These are phyloP conservation scores for Malurus cyaneus DNA, from an alignment of 2,113 vertebrate genomes.

Conservation along the genomic window DNA sequence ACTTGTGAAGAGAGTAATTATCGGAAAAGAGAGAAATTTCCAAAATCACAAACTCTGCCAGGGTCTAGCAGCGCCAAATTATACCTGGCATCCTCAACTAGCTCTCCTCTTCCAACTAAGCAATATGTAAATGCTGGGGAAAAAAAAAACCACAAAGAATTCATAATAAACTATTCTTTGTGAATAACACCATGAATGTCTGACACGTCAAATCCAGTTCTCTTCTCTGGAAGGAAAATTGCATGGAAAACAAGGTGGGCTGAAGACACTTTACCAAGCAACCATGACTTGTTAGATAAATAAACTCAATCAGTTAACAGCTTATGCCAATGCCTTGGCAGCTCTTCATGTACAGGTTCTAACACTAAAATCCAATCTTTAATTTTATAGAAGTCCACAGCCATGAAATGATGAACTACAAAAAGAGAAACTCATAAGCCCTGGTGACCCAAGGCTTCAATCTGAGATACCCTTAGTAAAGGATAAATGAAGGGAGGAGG, in stretches of 20 bases:
- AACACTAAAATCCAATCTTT: neutral
- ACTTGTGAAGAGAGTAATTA: neutral
- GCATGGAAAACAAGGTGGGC: neutral
- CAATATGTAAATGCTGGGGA: neutral
- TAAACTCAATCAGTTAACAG: neutral
- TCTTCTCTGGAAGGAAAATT: neutral
- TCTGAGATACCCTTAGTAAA: neutral
- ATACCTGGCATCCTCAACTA: neutral
- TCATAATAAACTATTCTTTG: neutral
- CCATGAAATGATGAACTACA: neutral
- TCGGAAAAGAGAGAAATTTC: neutral
- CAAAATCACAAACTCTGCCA: neutral
- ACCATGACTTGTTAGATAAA: neutral
- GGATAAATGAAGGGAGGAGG: neutral
- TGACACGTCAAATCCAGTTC: neutral
- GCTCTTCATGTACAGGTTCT: neutral
- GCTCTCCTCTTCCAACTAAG: neutral
- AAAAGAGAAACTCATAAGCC: neutral
- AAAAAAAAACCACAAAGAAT: neutral
- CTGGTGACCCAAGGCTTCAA: neutral
- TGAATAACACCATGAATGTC: neutral
- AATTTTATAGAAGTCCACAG: neutral
- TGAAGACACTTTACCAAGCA: neutral
- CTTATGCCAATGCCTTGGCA: neutral
- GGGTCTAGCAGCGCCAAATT: neutral